phyloP scores from a whole-genome alignment of 2,888 invertebrate genomes.

The Cerceris ruficornis region DNA sequence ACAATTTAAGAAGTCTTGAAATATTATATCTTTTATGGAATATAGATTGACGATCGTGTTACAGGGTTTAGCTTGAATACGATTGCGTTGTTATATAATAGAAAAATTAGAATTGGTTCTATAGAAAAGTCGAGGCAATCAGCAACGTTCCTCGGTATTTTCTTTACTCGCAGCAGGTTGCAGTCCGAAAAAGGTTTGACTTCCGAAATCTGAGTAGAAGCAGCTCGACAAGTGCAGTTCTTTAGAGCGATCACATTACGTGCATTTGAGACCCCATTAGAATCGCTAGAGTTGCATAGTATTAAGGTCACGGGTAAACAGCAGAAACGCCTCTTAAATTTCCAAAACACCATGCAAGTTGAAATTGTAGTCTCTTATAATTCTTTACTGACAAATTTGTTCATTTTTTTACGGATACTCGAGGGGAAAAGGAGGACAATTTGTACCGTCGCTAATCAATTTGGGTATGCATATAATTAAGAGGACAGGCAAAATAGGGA shows the following conservation, averaged over 20 bases:
- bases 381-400: neutral
- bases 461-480: neutral
- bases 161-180: conserved; percentile 47
- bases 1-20: neutral
- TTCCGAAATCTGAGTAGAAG: conserved; percentile 55
- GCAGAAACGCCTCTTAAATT: too few relatives aligned
- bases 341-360: too few relatives aligned
- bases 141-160: neutral
- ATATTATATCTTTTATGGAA: conserved; percentile 3
- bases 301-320: neutral
- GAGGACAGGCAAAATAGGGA: neutral
- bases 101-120: too few relatives aligned
- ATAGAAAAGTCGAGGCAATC: too few relatives aligned
- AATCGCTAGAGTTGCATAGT: neutral
- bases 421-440: too few relatives aligned
- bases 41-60: too few relatives aligned
- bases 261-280: conserved; percentile 19
- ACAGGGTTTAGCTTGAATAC: too few relatives aligned
- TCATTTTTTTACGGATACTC: neutral
- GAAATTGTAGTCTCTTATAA: too few relatives aligned
- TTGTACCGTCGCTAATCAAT: too few relatives aligned
- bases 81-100: too few relatives aligned
- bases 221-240: conserved; percentile 53
- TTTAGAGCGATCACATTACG: conserved; percentile 44
- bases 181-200: conserved; percentile 48